phyloP scores from a whole-genome alignment of 2,113 vertebrate species.

The Hyaena hyaena region DNA sequence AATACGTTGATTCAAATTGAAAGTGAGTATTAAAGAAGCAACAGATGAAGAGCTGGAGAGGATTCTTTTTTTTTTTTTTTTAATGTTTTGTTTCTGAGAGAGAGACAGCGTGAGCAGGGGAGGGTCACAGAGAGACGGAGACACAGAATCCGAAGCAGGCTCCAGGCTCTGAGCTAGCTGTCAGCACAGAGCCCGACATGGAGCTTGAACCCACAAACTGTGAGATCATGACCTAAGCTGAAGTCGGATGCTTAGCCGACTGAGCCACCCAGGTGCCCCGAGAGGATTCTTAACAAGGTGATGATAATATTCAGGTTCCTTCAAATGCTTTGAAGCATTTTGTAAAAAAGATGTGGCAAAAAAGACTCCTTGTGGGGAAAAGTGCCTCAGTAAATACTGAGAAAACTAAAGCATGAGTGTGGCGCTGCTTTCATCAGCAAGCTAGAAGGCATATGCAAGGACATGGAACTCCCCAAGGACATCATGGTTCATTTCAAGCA shows the following conservation, averaged over 20 bases:
- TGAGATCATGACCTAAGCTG: too few species aligned
- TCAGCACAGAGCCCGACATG: too few species aligned
- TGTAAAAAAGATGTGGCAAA: conserved; percentile 92
- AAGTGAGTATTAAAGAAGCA: conserved; percentile 91
- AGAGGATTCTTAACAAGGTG: conserved; percentile 91
- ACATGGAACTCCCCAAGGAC: conserved; percentile 92
- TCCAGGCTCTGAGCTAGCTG: too few species aligned
- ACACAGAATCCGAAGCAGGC: too few species aligned
- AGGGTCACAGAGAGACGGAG: too few species aligned
- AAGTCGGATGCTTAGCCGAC: too few species aligned
- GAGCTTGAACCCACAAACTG: too few species aligned
- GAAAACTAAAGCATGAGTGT: conserved; percentile 91
- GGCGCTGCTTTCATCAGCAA: conserved; percentile 91
- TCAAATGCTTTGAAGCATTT: conserved; percentile 91
- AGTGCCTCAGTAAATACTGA: conserved; percentile 91
- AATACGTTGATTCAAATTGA: conserved; percentile 89
- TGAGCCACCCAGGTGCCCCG: conserved; percentile 5
- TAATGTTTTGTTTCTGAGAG: too few species aligned
- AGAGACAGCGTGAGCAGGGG: too few species aligned
- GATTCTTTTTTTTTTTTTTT: conserved; percentile 77
- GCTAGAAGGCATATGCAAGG: conserved; percentile 92
- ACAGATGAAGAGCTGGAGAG: conserved; percentile 91
- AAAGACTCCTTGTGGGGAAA: conserved; percentile 89
- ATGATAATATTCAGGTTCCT: conserved; percentile 93
- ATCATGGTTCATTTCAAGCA: conserved; percentile 92